Evolutionary conservation across 2,113 vertebrate species (phyloP), one percentile per base, ranked within the genome.

Genomic region (Glaucidium brasilianum): DNA sequence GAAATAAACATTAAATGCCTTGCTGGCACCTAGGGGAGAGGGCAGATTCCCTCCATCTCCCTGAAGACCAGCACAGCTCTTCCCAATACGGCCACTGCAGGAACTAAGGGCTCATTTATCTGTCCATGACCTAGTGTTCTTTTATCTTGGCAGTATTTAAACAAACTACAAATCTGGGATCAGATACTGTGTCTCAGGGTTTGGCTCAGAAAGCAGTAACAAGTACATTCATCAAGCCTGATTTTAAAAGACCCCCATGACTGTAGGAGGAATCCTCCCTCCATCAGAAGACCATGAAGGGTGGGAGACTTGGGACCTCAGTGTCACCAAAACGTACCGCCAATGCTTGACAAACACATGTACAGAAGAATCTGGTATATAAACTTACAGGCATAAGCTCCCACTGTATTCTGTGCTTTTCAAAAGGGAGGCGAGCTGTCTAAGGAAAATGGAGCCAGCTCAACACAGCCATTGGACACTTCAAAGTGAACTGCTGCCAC

Each of bases 21-120:
- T 27, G 19, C 1, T 49, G 59, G 50, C 19, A 37, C 34, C 20
- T 5, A 39, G 39, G 11, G 60, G 29, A 0, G 0, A 41, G 29
- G 18, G 11, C 0, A 1, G 27, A 12, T 16, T 39, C 27, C 49
- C 1, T 3, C 16, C 56, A 29, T 8, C 50, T 63, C 27, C 67
- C n/a, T 26, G n/a, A 60, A 75, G 64, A 16, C 52, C 43, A 69
- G 53, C 39, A 71, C 30, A 29, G 34, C 8, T 49, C n/a, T 47
- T 41, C 45, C 18, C 62, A 88, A 0, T 26, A n/a, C 0, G 2
- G 27, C 41, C 5, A 1, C 37, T 41, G 49, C 0, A 1, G 52
- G 34, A 85, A 25, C 23, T 52, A 16, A 71, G 32, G 34, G 30
- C 27, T 91, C 35, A 16, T 52, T 73, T 29, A 56, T 26, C 15